phyloP scores from a whole-genome alignment of 2,113 vertebrate species.

The Rhizomys pruinosus region DNA sequence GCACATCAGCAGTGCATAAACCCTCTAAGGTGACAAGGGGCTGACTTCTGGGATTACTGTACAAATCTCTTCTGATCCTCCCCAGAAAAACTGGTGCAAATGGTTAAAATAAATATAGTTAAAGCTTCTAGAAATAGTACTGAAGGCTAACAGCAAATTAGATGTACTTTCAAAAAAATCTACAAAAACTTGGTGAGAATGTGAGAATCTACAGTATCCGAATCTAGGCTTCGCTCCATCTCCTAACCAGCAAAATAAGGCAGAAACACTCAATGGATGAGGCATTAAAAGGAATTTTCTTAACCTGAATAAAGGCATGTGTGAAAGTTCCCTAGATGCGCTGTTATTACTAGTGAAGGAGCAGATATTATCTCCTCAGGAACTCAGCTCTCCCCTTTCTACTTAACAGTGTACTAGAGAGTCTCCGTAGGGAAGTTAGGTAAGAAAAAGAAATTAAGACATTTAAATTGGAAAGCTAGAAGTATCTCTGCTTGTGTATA shows the following conservation, averaged over 20 bases:
- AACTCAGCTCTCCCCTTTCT: neutral
- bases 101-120: neutral
- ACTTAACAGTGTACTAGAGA: neutral
- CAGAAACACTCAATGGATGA: neutral
- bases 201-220: neutral
- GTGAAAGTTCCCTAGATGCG: neutral
- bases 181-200: neutral
- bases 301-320: neutral
- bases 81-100: slow-evolving; percentile 5
- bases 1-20: neutral
- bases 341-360: neutral
- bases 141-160: slow-evolving; percentile 19
- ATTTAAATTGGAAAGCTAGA: neutral
- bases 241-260: neutral
- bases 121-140: slow-evolving; percentile 28
- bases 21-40: neutral
- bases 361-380: neutral
- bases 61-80: neutral
- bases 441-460: neutral
- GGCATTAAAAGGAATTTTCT: neutral
- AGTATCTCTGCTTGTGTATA: neutral
- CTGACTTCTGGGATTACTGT: neutral
- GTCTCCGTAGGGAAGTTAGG: neutral
- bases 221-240: neutral
- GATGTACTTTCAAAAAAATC: neutral